Evolutionary conservation across 2,797 vertebrate species (phyloP).

Genomic region (Eulemur coronatus): DNA sequence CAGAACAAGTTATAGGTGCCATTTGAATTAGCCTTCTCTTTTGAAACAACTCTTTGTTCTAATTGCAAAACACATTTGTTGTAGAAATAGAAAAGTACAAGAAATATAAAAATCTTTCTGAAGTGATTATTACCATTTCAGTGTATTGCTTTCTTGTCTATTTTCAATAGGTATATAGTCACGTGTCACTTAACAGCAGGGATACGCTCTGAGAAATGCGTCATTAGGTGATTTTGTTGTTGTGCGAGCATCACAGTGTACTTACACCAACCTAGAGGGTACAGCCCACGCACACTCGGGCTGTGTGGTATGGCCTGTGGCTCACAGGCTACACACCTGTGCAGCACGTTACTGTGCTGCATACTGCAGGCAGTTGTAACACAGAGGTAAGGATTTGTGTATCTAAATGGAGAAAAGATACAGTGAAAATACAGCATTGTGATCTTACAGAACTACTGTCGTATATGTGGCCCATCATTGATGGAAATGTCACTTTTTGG

Average conservation of each 20-base stretch:
- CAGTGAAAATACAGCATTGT: neutral
- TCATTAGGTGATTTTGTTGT: neutral
- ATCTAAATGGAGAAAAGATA: neutral
- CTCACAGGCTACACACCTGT: neutral
- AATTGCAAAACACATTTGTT: neutral
- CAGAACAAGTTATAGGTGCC: neutral
- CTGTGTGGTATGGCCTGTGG: neutral
- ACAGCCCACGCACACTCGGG: neutral
- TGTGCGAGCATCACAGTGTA: neutral
- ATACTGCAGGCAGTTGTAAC: neutral
- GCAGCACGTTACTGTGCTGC: neutral
- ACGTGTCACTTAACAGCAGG: neutral
- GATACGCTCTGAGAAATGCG: neutral
- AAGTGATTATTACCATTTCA: neutral
- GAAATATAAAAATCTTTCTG: neutral
- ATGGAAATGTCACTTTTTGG: neutral
- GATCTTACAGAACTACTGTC: neutral
- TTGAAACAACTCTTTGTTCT: neutral
- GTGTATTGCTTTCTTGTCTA: neutral
- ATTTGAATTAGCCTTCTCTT: neutral
- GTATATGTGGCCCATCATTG: neutral
- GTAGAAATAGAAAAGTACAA: neutral
- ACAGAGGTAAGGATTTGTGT: neutral
- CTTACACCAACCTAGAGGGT: neutral
- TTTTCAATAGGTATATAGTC: neutral